Evolutionary conservation across 2,888 invertebrate species (phyloP), one percentile per base, ranked within the genome.

Genomic region (Chironomus tentans): DNA sequence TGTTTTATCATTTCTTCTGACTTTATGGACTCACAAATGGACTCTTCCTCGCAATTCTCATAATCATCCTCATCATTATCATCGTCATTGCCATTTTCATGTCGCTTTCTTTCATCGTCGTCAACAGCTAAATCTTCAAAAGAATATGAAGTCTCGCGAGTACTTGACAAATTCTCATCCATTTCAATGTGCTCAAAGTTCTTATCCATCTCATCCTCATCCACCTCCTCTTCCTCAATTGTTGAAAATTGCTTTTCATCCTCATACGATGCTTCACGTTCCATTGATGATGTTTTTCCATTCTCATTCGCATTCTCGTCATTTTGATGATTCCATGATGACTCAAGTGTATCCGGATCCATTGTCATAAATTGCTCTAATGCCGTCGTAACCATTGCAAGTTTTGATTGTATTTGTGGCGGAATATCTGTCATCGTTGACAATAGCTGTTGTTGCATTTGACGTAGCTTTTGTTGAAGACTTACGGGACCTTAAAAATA

Each of bases 381-480:
- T 13, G 82, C 83, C 77, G 82, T 82, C 13, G 84, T 81, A 2
- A 84, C 83, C 1, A 83, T 82, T 78, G 82, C 82, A 78, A 84
- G 78, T 3, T 84, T 84, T 2, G 83, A 83, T 76, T 81, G 81
- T 0, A 84, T 79, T 24, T 84, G 81, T 78, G 81, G 81, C 3
- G 84, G 84, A 77, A 84, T 83, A 78, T 83, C 82, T 28, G 84
- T 83, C 48, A 84, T 38, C 10, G 38, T 38, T 38, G 38, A 38
- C 10, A 38, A 38, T 38, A 84, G 77, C 76, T 83, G 83, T n/a
- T 82, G 81, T 77, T 84, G 84, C 83, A 84, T 83, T 76, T 81
- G 82, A 56, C 81, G 78, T 18, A 84, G 77, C 3, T 83, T 82
- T 77, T 81, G 79, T 79, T 84, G 82, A 76, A 84, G 82, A 13